Conservation (phyloP, 2,888 invertebrate genomes). For the Choristoneura rosaceana region DNA sequence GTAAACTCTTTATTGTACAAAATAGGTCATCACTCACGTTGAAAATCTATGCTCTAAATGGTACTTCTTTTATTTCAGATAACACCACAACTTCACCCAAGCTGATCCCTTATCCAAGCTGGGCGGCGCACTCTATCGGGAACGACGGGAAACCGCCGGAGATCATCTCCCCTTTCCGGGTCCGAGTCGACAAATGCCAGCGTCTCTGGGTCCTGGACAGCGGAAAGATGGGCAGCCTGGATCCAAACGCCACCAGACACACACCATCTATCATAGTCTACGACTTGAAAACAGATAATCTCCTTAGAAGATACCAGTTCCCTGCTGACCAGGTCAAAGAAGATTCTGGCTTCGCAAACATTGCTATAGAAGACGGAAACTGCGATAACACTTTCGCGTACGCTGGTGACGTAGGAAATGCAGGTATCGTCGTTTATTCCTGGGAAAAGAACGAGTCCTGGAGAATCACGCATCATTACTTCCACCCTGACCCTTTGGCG, state of each 20-base stretch:
- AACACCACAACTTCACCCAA: conserved; percentile 87
- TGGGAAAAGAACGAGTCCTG: conserved; percentile 90
- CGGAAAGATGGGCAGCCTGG: conserved; percentile 87
- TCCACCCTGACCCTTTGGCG: conserved; percentile 89
- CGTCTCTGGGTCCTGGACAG: conserved; percentile 93
- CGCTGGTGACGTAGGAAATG: conserved; percentile 88
- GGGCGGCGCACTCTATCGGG: conserved; percentile 89
- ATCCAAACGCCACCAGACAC: conserved; percentile 76
- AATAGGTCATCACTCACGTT: too few relatives aligned
- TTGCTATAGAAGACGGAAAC: conserved; percentile 90
- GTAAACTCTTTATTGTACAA: too few relatives aligned
- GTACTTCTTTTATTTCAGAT: conserved; percentile 80
- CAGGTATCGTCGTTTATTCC: conserved; percentile 91
- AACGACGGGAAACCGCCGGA: conserved; percentile 84
- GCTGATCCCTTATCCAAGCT: conserved; percentile 91
- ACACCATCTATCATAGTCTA: conserved; percentile 89
- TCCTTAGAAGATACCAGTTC: conserved; percentile 88
- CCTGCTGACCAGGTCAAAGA: conserved; percentile 88
- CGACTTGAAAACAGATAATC: conserved; percentile 88
- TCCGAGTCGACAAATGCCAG: conserved; percentile 90
- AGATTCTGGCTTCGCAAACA: conserved; percentile 90
- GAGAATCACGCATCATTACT: conserved; percentile 89
- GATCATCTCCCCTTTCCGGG: conserved; percentile 90
- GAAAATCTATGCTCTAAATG: neutral
- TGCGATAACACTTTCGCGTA: conserved; percentile 91